A percentile compares a stretch with the other conserved stretches of the same genome.
Evolutionary conservation across 1,140 invertebrate genomes (phyloP).

Genomic region (Pogonus chalceus): DNA sequence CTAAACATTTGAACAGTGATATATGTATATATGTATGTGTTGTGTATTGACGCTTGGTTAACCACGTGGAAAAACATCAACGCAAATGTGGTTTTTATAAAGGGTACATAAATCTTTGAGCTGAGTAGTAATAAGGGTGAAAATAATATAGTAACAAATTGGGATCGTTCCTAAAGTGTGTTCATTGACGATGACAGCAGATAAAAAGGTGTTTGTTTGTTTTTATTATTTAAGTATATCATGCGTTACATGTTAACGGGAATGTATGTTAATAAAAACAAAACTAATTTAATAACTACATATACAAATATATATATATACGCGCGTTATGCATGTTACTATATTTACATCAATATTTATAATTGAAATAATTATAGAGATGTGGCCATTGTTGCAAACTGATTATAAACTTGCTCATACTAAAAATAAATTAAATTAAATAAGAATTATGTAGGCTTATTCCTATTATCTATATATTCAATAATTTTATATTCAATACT

Average conservation of each 20-base stretch:
- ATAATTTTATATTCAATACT: no score
- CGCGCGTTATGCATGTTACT: no score
- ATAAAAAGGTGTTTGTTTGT: neutral
- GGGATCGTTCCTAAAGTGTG: neutral
- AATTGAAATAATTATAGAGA: no score
- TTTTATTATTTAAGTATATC: neutral
- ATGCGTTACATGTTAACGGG: neutral
- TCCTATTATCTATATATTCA: no score
- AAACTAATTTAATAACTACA: neutral
- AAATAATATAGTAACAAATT: neutral
- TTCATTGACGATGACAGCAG: neutral
- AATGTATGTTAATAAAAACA: neutral
- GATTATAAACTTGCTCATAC: no score
- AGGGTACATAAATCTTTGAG: neutral
- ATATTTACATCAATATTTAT: no score
- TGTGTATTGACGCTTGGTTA: neutral
- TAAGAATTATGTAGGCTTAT: no score
- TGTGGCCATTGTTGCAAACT: no score
- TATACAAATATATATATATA: neutral
- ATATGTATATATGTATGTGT: no score
- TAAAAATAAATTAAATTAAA: no score
- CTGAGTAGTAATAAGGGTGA: neutral
- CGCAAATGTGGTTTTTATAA: neutral
- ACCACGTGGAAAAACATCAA: slow-evolving; percentile 1
- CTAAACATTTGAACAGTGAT: slow-evolving; percentile 5